Evolutionary conservation across 2,888 invertebrate species (phyloP).

Genomic region (Eristalinus sepulchralis): DNA sequence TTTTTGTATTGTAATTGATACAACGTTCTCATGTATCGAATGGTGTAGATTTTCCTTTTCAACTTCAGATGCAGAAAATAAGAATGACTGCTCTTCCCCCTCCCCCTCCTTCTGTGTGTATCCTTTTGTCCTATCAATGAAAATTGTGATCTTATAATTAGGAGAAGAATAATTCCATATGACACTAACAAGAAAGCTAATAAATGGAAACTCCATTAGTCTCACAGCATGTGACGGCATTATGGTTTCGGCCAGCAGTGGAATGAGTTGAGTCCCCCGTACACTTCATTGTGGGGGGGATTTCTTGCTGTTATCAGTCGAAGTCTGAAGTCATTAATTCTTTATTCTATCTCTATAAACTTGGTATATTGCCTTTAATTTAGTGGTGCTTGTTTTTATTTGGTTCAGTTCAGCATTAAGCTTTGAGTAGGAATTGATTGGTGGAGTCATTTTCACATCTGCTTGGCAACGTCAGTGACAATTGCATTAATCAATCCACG

Average conservation of each 20-base stretch:
- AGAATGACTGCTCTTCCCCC: background rate
- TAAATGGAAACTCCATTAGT: conserved; percentile 76
- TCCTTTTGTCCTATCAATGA: background rate
- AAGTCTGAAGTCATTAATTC: conserved; percentile 60
- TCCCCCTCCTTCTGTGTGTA: background rate
- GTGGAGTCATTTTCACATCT: conserved; percentile 49
- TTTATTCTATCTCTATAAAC: conserved; percentile 38
- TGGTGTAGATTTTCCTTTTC: background rate
- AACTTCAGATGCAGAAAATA: background rate
- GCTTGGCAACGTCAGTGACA: conserved; percentile 15
- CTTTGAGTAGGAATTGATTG: conserved; percentile 40
- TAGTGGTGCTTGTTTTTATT: conserved; percentile 14
- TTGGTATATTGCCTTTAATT: conserved; percentile 47
- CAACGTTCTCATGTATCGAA: background rate
- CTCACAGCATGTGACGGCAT: conserved; percentile 76
- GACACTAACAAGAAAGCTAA: conserved; percentile 49
- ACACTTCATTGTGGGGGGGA: conserved; percentile 24
- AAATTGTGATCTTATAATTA: background rate
- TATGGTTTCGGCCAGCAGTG: conserved; percentile 45
- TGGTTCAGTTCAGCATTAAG: conserved; percentile 21
- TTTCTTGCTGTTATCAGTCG: conserved; percentile 49
- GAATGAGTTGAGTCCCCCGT: background rate
- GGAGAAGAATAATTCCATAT: conserved; percentile 6
- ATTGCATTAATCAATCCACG: conserved; percentile 65
- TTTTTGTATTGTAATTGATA: background rate